phyloP scores from a whole-genome alignment of 2,888 invertebrate species.

The Erpobdella octoculata region DNA sequence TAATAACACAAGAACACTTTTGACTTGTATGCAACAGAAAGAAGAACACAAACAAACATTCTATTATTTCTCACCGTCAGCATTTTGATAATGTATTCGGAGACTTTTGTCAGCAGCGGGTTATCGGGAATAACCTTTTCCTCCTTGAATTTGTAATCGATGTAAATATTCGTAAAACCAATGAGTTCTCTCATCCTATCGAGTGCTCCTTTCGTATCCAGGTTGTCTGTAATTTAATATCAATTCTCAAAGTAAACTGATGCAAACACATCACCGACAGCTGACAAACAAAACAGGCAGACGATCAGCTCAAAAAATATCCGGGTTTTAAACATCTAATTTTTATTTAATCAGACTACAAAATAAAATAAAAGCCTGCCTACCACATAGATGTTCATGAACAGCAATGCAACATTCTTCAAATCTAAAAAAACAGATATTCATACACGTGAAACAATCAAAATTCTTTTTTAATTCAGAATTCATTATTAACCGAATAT shows the following conservation, averaged over 20 bases:
- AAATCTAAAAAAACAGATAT: slow-evolving; percentile 30
- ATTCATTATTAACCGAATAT: too few relatives aligned
- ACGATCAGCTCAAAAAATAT: too few relatives aligned
- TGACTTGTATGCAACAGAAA: background rate
- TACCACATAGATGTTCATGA: slow-evolving; percentile 31
- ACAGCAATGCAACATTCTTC: slow-evolving; percentile 29
- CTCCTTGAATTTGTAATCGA: slow-evolving; percentile 62
- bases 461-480: too few relatives aligned
- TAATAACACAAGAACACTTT: background rate
- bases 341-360: too few relatives aligned
- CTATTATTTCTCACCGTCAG: slow-evolving; percentile 45
- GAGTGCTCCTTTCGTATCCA: slow-evolving; percentile 81
- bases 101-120: slow-evolving; percentile 66
- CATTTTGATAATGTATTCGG: slow-evolving; percentile 69
- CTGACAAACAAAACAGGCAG: too few relatives aligned
- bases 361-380: slow-evolving; percentile 11
- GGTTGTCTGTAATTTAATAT: slow-evolving; percentile 70
- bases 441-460: too few relatives aligned
- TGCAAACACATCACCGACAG: too few relatives aligned
- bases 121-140: slow-evolving; percentile 56
- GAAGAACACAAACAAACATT: background rate
- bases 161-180: slow-evolving; percentile 75
- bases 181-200: slow-evolving; percentile 78
- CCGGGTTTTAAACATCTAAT: too few relatives aligned
- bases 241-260: too few relatives aligned